Conservation (phyloP, 92 coral and sea anemone species). For the Porites divaricata region DNA sequence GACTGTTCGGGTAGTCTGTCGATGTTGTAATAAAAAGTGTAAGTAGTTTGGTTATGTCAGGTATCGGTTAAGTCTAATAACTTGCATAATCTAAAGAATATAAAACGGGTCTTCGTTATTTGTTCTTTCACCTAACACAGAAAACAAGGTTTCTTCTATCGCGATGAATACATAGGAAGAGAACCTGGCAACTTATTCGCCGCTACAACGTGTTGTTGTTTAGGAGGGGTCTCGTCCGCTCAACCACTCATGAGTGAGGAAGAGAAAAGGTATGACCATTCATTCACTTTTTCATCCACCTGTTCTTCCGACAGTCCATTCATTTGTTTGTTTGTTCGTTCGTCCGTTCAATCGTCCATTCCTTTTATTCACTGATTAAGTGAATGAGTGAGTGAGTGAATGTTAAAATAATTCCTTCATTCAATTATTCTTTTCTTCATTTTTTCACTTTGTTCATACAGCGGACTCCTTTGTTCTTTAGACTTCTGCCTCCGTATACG, state of each 20-base stretch:
- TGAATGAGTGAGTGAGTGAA: no score
- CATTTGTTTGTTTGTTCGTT: no score
- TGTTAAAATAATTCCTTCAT: background rate
- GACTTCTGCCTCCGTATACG: no score
- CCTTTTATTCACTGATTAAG: no score
- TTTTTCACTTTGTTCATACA: background rate
- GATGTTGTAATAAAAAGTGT: no score
- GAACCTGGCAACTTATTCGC: constrained; percentile 55
- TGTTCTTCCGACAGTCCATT: no score
- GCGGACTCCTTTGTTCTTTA: no score
- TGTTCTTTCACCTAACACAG: constrained; percentile 17
- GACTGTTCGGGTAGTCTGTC: no score
- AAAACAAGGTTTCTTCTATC: constrained; percentile 61
- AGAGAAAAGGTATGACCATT: constrained; percentile 17
- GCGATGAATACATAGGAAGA: constrained; percentile 62
- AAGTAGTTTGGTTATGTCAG: no score
- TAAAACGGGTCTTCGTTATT: background rate
- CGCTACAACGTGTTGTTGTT: constrained; percentile 13
- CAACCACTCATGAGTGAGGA: constrained; percentile 10
- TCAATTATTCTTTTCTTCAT: background rate
- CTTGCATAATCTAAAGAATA: no score
- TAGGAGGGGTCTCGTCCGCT: background rate
- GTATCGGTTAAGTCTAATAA: no score
- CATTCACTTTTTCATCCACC: background rate
- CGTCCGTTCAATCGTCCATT: no score